These are phyloP conservation scores for Cephus spinipes DNA, from an alignment of 2,888 invertebrate genomes.

Conservation along the genomic window DNA sequence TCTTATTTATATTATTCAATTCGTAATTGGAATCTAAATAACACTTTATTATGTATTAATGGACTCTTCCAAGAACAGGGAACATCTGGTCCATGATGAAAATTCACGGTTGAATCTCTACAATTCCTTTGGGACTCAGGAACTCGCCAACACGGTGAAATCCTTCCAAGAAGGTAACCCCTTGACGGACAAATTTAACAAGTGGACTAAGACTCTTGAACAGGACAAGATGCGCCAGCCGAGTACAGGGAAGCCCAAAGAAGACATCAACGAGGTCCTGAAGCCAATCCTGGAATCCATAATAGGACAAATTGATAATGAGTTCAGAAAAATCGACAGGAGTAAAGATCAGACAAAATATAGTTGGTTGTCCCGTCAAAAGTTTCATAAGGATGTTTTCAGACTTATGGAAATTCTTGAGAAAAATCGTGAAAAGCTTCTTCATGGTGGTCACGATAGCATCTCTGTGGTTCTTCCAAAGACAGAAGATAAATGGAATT, in stretches of 20 bases:
- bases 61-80: neutral
- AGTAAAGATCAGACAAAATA: neutral
- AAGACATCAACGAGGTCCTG: neutral
- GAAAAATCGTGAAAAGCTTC: neutral
- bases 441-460: neutral
- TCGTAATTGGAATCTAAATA: neutral
- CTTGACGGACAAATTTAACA: neutral
- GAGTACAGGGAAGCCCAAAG: neutral
- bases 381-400: neutral
- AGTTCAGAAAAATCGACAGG: neutral
- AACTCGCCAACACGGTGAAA: neutral
- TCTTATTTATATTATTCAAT: neutral
- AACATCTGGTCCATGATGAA: neutral
- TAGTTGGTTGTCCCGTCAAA: neutral
- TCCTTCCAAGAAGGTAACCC: neutral
- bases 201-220: neutral
- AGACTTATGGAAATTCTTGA: neutral
- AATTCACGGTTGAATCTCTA: neutral
- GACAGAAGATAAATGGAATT: neutral
- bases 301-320: neutral
- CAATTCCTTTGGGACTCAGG: neutral
- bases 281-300: neutral
- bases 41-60: neutral
- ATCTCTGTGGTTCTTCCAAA: neutral
- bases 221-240: neutral